Percentiles rank a stretch among this genome's conserved stretches.
Conservation (phyloP, 2,113 vertebrate genomes). For the Orthochromis indermauri region DNA sequence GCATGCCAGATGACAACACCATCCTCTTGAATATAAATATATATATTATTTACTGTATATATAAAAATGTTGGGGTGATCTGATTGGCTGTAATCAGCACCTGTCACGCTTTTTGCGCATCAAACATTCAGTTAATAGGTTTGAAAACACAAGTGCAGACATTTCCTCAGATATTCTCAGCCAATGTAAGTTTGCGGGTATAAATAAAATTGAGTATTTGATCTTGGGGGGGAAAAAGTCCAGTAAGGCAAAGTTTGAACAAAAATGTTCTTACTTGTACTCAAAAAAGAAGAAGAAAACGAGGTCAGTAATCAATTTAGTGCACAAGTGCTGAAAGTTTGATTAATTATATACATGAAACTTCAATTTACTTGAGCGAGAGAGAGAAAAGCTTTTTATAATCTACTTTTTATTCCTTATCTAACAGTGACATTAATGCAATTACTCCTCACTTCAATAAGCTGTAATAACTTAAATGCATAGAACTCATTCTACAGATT, state of each 20-base stretch:
- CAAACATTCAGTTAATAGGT: constrained; percentile 2
- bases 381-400: background rate
- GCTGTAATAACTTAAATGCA: constrained; percentile 19
- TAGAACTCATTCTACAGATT: background rate
- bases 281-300: background rate
- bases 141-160: background rate
- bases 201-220: background rate
- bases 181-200: background rate
- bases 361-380: background rate
- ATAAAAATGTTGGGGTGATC: constrained; percentile 53
- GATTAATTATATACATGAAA: constrained; percentile 18
- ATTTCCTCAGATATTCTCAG: background rate
- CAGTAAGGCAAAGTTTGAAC: background rate
- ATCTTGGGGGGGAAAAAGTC: fast-evolving
- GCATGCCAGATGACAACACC: constrained; percentile 83
- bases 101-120: constrained; percentile 70
- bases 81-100: constrained; percentile 81
- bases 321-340: background rate
- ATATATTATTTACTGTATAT: constrained; percentile 35
- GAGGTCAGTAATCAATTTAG: background rate
- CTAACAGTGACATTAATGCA: constrained; percentile 4
- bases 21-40: constrained; percentile 45
- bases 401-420: background rate
- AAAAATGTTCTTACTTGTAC: background rate
- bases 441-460: background rate